phyloP scores from a whole-genome alignment of 64 coral and sea anemone genomes.

The Stylophora pistillata region DNA sequence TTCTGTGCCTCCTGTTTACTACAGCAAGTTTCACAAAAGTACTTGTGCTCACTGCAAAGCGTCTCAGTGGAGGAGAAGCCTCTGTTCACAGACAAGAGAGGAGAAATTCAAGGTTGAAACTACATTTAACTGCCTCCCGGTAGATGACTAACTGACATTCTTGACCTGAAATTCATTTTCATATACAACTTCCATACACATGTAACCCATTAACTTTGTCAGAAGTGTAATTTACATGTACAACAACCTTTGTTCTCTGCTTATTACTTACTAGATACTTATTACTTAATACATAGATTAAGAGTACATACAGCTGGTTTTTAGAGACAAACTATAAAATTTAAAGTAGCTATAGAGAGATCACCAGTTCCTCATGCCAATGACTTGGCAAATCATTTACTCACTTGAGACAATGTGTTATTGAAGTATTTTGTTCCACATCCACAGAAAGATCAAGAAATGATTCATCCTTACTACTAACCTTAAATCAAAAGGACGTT shows the following conservation, averaged over 20 bases:
- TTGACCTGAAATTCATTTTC: too few relatives aligned
- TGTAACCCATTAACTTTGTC: too few relatives aligned
- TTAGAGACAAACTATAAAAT: too few relatives aligned
- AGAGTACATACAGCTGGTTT: too few relatives aligned
- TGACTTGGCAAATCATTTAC: background rate
- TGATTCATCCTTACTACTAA: constrained; percentile 99
- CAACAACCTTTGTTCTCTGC: too few relatives aligned
- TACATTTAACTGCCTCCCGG: background rate
- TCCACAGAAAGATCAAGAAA: constrained; percentile 99
- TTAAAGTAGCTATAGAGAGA: background rate
- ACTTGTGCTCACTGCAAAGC: constrained; percentile 95
- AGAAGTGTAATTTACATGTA: too few relatives aligned
- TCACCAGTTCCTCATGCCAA: background rate
- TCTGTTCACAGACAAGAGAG: constrained; percentile 57
- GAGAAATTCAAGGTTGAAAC: background rate
- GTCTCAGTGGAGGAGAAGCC: constrained; percentile 99
- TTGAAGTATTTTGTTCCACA: constrained; percentile 99
- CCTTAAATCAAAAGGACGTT: constrained; percentile 41
- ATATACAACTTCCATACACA: too few relatives aligned
- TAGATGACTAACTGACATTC: background rate
- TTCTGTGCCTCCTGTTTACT: constrained; percentile 99
- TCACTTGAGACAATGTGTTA: constrained; percentile 97
- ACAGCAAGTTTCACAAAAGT: constrained; percentile 98
- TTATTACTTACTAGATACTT: too few relatives aligned
- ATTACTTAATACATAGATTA: too few relatives aligned